Evolutionary conservation across 1,140 invertebrate species (phyloP).

Genomic region (Chionoecetes opilio): DNA sequence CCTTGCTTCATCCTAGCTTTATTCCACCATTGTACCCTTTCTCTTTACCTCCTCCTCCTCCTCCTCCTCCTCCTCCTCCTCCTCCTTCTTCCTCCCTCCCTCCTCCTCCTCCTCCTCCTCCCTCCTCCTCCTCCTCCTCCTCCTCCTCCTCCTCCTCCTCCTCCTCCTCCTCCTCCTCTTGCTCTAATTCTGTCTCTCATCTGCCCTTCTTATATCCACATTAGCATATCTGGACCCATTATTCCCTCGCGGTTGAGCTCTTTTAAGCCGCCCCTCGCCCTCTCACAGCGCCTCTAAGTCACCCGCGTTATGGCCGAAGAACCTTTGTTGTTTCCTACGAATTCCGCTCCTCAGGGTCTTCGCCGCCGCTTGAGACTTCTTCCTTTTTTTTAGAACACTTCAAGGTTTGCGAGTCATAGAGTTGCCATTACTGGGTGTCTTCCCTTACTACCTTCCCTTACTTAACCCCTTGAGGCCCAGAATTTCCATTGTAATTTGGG

Average conservation of each 20-base stretch:
- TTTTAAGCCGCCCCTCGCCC: conserved; percentile 23
- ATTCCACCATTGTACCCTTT: no score
- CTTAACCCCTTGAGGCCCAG: no score
- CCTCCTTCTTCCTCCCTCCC: neutral
- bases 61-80: conserved; percentile 14
- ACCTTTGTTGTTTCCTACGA: neutral
- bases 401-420: no score
- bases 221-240: conserved; percentile 19
- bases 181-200: neutral
- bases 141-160: neutral
- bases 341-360: neutral
- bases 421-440: no score
- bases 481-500: no score
- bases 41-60: neutral
- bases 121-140: neutral
- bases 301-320: neutral
- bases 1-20: no score
- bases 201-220: neutral
- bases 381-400: neutral
- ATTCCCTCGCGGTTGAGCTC: conserved; percentile 23
- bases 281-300: neutral
- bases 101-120: neutral
- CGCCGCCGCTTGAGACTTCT: neutral
- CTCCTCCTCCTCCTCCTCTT: neutral
- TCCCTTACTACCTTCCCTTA: no score